Evolutionary conservation across 2,888 invertebrate species (phyloP).

Genomic region (Apamea sordens): DNA sequence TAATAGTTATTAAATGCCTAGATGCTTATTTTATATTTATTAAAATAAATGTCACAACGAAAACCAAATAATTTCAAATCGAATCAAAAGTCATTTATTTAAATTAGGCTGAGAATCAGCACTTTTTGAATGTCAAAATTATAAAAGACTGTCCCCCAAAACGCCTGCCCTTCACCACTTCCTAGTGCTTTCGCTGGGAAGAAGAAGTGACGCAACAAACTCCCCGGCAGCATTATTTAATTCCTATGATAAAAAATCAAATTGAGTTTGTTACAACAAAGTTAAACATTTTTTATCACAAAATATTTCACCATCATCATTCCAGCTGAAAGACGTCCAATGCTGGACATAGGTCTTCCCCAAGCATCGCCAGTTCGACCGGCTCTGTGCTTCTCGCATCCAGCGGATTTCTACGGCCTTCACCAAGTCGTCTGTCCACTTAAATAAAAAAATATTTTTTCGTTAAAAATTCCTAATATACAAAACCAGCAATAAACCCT

Average conservation of each 20-base stretch:
- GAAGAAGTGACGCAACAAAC: too few species aligned
- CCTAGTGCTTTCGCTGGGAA: too few species aligned
- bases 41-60: not conserved
- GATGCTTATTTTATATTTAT: not conserved
- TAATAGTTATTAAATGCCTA: not conserved
- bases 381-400: not conserved
- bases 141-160: too few species aligned
- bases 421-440: not conserved
- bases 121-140: too few species aligned
- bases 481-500: constrained; percentile 30
- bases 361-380: not conserved
- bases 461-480: not conserved
- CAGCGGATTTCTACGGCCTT: not conserved
- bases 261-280: not conserved
- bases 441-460: not conserved
- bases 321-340: too few species aligned
- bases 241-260: not conserved
- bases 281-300: not conserved
- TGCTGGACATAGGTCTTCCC: too few species aligned
- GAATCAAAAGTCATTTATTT: too few species aligned
- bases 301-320: not conserved
- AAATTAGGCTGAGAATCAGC: too few species aligned
- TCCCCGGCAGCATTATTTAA: not conserved
- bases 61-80: not conserved
- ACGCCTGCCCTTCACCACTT: too few species aligned